These are phyloP conservation scores for Heliconius nattereri DNA, from an alignment of 1,140 invertebrate species.

Conservation along the genomic window DNA sequence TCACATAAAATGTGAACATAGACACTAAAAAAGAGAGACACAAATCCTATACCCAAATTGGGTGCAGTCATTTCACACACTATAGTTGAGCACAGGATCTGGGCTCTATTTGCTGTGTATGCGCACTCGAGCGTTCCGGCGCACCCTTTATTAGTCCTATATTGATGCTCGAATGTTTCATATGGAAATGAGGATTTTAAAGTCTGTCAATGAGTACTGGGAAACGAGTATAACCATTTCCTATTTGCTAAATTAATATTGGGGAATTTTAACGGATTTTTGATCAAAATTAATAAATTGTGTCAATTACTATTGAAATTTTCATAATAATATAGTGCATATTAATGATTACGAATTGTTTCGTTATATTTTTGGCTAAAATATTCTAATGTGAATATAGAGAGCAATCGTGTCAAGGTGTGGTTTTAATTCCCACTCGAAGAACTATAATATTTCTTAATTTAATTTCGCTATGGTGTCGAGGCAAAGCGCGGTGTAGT, in stretches of 20 bases:
- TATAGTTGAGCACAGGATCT: constrained; percentile 63
- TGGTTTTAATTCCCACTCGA: no score
- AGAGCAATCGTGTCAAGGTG: no score
- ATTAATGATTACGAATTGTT: background rate
- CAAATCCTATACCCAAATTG: constrained; percentile 22
- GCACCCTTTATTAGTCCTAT: constrained; percentile 46
- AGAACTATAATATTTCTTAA: no score
- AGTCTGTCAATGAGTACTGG: background rate
- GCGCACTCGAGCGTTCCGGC: constrained; percentile 60
- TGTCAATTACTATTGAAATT: background rate
- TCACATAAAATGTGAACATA: background rate
- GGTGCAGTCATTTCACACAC: constrained; percentile 65
- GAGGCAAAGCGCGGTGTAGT: no score
- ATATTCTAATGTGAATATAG: background rate
- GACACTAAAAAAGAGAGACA: constrained; percentile 22
- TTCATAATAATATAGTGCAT: no score
- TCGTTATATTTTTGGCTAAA: background rate
- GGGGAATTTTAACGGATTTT: background rate
- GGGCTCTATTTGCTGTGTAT: constrained; percentile 71
- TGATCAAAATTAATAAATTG: background rate
- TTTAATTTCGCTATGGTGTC: no score
- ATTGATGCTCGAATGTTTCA: constrained; percentile 31
- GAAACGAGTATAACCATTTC: background rate
- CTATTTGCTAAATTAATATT: background rate
- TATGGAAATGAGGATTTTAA: constrained; percentile 27